These are phyloP conservation scores for Elysia chlorotica DNA, from an alignment of 1,140 invertebrate species.

Conservation along the genomic window DNA sequence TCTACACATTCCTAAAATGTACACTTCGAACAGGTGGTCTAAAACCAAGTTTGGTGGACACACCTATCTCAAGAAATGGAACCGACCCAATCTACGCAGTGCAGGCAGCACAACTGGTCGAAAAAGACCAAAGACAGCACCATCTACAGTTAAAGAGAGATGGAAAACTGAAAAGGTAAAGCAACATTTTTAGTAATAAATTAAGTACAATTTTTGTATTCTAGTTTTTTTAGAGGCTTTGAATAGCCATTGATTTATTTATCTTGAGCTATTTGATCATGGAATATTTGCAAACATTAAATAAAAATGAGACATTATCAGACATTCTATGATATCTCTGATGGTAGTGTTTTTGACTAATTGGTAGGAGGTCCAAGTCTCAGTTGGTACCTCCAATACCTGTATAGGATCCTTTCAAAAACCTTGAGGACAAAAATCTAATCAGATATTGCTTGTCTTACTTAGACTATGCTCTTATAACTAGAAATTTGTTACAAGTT, in stretches of 20 bases:
- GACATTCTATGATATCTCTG: not conserved
- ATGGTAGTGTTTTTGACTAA: not conserved
- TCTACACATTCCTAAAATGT: too few relatives aligned
- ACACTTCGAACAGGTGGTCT: constrained; percentile 35
- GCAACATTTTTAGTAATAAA: not conserved
- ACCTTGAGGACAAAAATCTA: too few relatives aligned
- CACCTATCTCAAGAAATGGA: constrained; percentile 42
- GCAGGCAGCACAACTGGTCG: constrained; percentile 38
- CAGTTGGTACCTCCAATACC: too few relatives aligned
- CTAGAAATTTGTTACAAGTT: not conserved
- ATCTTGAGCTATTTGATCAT: too few relatives aligned
- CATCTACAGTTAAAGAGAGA: constrained; percentile 30
- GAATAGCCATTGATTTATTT: not conserved
- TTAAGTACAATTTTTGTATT: too few relatives aligned
- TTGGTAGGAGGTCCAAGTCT: not conserved
- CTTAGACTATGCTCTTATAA: too few relatives aligned
- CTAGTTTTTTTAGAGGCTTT: not conserved
- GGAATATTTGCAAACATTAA: too few relatives aligned
- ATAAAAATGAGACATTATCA: too few relatives aligned
- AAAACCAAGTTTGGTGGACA: constrained; percentile 42
- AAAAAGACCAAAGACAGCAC: constrained; percentile 42
- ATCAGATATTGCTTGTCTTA: too few relatives aligned
- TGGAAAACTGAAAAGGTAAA: constrained; percentile 42
- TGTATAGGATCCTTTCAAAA: too few relatives aligned
- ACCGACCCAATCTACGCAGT: constrained; percentile 22